Conservation (phyloP, 2,113 vertebrate species). For the Sigmodon hispidus region DNA sequence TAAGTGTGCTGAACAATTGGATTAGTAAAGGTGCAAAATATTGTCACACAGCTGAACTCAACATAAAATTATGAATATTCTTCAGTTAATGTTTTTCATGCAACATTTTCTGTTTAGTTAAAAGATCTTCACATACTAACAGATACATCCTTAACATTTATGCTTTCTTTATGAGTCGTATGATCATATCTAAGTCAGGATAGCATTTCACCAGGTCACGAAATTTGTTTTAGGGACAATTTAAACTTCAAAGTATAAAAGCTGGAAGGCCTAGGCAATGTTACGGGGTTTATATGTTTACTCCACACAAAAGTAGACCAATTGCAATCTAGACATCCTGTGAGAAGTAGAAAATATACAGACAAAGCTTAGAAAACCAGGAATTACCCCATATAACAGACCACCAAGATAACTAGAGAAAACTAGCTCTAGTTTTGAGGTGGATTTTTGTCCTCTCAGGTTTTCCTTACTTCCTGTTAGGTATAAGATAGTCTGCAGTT, state of each 20-base stretch:
- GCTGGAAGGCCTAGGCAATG: background rate
- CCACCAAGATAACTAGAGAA: background rate
- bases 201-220: background rate
- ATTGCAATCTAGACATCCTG: background rate
- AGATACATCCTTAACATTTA: background rate
- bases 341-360: background rate
- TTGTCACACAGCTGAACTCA: background rate
- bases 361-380: background rate
- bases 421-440: background rate
- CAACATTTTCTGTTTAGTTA: background rate
- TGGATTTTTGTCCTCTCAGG: background rate
- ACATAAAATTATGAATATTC: conserved; percentile 4
- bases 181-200: background rate
- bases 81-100: background rate
- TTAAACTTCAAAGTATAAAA: background rate
- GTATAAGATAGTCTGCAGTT: background rate
- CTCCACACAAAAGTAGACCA: background rate
- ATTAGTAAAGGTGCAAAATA: background rate
- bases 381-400: background rate
- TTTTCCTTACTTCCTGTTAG: background rate
- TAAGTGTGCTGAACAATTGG: background rate
- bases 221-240: background rate
- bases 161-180: background rate
- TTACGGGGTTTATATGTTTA: background rate
- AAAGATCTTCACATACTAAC: background rate